Evolutionary conservation across 1,140 invertebrate species (phyloP).

Genomic region (Tenebrio molitor): DNA sequence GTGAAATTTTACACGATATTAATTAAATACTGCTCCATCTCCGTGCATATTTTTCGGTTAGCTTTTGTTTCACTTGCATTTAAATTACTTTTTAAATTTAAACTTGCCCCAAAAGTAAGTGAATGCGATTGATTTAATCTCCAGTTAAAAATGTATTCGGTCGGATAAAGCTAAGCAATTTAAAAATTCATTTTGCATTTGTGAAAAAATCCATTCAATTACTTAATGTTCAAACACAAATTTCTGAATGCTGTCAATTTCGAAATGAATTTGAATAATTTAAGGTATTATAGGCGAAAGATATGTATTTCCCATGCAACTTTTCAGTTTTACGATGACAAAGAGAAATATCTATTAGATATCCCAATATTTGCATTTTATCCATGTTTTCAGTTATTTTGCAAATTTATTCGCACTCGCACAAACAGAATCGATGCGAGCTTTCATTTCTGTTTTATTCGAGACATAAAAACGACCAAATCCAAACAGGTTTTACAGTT

Average conservation of each 20-base stretch:
- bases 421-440: not conserved
- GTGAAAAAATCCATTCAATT: constrained; percentile 19
- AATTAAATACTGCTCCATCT: constrained; percentile 35
- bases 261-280: constrained; percentile 12
- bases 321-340: constrained; percentile 14
- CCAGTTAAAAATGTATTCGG: too few species aligned
- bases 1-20: constrained; percentile 36
- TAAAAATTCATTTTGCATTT: constrained; percentile 1
- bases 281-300: not conserved
- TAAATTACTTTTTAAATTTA: constrained; percentile 39
- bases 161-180: constrained; percentile 3
- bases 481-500: constrained; percentile 15
- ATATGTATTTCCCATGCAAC: constrained; percentile 21
- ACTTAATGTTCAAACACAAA: constrained; percentile 16
- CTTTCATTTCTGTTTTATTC: constrained; percentile 11
- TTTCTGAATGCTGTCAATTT: constrained; percentile 10
- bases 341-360: constrained; percentile 33
- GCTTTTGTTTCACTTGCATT: constrained; percentile 40
- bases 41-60: constrained; percentile 32
- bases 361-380: constrained; percentile 29
- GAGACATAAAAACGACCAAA: constrained; percentile 10
- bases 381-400: constrained; percentile 17
- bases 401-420: constrained; percentile 14
- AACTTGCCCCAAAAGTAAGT: constrained; percentile 16
- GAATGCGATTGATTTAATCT: too few species aligned